Percentiles rank a stretch among this genome's conserved stretches.
Evolutionary conservation across 2,888 invertebrate genomes (phyloP).

Genomic region (Drosophila pseudotakahashii): DNA sequence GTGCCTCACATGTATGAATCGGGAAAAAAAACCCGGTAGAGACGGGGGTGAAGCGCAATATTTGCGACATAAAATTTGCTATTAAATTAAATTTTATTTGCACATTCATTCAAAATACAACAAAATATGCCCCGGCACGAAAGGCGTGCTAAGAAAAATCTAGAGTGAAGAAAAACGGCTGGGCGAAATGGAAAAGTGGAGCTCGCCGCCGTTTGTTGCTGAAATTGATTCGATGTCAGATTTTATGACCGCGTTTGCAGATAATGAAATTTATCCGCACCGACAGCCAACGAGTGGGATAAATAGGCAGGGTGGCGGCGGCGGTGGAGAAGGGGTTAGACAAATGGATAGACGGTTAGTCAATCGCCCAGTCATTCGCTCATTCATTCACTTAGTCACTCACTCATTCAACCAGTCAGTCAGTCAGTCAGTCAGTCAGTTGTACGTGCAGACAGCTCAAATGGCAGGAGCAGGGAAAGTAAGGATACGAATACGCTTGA

Average conservation of each 20-base stretch:
- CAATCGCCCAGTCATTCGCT: constrained; percentile 34
- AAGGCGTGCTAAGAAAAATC: constrained; percentile 10
- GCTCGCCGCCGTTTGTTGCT: constrained; percentile 37
- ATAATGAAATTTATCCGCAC: constrained; percentile 71
- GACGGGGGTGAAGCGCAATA: constrained; percentile 54
- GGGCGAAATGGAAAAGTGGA: background rate
- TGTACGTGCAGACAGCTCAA: constrained; percentile 25
- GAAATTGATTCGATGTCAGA: constrained; percentile 65
- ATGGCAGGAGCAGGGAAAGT: background rate
- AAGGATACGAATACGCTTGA: background rate
- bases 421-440: constrained; percentile 4
- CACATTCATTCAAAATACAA: constrained; percentile 72
- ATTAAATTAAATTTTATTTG: constrained; percentile 80
- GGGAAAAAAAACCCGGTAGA: background rate
- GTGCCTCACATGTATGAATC: background rate
- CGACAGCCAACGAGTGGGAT: constrained; percentile 3
- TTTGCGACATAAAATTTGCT: constrained; percentile 75
- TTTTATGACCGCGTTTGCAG: constrained; percentile 75
- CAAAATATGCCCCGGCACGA: constrained; percentile 28
- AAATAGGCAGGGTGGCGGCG: background rate
- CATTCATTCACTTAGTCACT: background rate
- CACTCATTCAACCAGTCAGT: background rate
- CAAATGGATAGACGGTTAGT: constrained; percentile 26
- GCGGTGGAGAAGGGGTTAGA: constrained; percentile 6
- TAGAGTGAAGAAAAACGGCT: no score